These are phyloP conservation scores for Polia nebulosa DNA, from an alignment of 2,888 invertebrate species.

Conservation along the genomic window DNA sequence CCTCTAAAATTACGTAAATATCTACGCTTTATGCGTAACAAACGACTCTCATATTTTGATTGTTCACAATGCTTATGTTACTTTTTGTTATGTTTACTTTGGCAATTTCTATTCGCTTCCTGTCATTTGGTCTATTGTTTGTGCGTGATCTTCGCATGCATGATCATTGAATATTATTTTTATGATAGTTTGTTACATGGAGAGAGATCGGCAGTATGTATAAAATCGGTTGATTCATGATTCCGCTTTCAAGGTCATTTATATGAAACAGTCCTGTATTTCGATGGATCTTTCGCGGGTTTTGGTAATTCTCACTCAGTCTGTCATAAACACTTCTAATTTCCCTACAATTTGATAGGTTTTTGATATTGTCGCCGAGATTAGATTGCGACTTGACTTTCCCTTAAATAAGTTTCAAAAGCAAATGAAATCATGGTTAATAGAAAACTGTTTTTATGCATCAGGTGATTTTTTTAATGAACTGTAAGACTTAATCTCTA, in stretches of 20 bases:
- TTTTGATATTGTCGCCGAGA: not conserved
- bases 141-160: not conserved
- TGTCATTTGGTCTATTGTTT: not conserved
- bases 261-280: not conserved
- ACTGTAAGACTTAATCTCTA: no score
- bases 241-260: not conserved
- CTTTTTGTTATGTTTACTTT: conserved; percentile 1
- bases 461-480: no score
- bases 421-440: no score
- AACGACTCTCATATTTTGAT: conserved; percentile 35
- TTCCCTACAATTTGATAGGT: not conserved
- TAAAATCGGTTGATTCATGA: not conserved
- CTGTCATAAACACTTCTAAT: not conserved
- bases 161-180: no score
- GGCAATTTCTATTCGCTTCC: not conserved
- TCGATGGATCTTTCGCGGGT: no score
- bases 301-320: not conserved
- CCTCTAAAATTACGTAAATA: conserved; percentile 30
- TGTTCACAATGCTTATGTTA: conserved; percentile 5
- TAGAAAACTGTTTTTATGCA: no score
- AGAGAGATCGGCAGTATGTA: no score
- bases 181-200: no score
- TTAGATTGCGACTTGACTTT: not conserved
- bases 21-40: conserved; percentile 21
- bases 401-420: no score